Evolutionary conservation across 2,113 vertebrate species (phyloP).

Genomic region (Dryoscopus gambensis): DNA sequence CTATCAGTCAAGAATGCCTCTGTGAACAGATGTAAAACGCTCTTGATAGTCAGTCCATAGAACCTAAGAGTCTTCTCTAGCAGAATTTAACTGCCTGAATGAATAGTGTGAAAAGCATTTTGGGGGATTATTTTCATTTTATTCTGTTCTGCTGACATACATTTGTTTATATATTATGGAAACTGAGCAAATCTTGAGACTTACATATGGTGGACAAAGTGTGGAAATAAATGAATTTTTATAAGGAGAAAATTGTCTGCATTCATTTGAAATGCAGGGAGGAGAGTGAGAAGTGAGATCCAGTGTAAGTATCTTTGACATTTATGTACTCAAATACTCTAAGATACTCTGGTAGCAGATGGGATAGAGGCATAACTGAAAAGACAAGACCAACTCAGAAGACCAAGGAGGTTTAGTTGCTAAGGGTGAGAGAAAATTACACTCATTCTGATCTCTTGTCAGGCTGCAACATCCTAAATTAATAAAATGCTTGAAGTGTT

Average conservation of each 20-base stretch:
- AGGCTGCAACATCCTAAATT: background rate
- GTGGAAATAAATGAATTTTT: background rate
- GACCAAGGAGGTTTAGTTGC: background rate
- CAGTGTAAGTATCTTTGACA: background rate
- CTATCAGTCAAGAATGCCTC: background rate
- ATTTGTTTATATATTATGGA: background rate
- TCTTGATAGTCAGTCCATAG: background rate
- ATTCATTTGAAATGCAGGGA: background rate
- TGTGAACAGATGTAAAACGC: background rate
- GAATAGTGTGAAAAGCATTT: background rate
- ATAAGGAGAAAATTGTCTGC: background rate
- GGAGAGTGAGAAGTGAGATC: background rate
- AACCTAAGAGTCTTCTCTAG: background rate
- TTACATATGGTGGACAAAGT: background rate
- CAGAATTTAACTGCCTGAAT: background rate
- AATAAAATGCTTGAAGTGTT: background rate
- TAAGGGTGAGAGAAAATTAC: background rate
- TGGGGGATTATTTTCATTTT: background rate
- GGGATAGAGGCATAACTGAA: background rate
- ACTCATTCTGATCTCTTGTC: background rate
- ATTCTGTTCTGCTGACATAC: background rate
- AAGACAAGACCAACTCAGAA: background rate
- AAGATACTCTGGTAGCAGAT: background rate
- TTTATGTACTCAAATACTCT: background rate
- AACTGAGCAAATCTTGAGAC: background rate